Evolutionary conservation across 1,140 invertebrate species (phyloP).

Genomic region (Pomacea maculata): DNA sequence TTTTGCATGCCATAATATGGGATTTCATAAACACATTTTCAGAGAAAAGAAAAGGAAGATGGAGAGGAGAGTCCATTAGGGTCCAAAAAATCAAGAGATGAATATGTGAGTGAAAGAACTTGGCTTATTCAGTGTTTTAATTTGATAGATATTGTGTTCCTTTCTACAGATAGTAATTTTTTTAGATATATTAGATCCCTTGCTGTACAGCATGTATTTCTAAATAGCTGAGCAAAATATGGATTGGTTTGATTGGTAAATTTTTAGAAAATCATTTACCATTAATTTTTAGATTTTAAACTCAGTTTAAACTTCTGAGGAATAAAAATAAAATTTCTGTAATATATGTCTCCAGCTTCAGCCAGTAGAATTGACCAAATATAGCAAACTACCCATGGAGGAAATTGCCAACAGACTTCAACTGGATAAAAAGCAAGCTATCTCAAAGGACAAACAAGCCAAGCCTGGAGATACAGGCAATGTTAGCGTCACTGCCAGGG

Average conservation of each 20-base stretch:
- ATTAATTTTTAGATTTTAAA: too few relatives aligned
- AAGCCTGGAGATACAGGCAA: slow-evolving; percentile 51
- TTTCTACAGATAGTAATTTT: too few relatives aligned
- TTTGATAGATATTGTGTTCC: too few relatives aligned
- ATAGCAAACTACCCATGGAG: slow-evolving; percentile 53
- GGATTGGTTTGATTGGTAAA: too few relatives aligned
- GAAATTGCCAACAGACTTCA: slow-evolving; percentile 52
- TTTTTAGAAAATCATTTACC: too few relatives aligned
- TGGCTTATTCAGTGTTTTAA: too few relatives aligned
- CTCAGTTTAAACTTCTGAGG: too few relatives aligned
- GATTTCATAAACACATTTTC: background rate
- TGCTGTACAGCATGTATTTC: too few relatives aligned
- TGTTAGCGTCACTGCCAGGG: slow-evolving; percentile 89
- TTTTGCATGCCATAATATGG: too few relatives aligned
- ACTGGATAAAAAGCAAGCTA: slow-evolving; percentile 30
- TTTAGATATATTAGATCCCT: too few relatives aligned
- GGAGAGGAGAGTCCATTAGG: slow-evolving; percentile 21
- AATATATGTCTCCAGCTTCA: background rate
- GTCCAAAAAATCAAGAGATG: slow-evolving; percentile 25
- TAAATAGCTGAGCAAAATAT: too few relatives aligned
- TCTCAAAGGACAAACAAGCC: slow-evolving; percentile 62
- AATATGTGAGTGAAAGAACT: slow-evolving; percentile 6
- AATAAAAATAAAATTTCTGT: too few relatives aligned
- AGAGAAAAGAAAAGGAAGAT: slow-evolving; percentile 46
- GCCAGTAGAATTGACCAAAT: slow-evolving; percentile 41